Base-by-base conservation (phyloP, 2,113 vertebrate species). In the Daubentonia madagascariensis region DNA sequence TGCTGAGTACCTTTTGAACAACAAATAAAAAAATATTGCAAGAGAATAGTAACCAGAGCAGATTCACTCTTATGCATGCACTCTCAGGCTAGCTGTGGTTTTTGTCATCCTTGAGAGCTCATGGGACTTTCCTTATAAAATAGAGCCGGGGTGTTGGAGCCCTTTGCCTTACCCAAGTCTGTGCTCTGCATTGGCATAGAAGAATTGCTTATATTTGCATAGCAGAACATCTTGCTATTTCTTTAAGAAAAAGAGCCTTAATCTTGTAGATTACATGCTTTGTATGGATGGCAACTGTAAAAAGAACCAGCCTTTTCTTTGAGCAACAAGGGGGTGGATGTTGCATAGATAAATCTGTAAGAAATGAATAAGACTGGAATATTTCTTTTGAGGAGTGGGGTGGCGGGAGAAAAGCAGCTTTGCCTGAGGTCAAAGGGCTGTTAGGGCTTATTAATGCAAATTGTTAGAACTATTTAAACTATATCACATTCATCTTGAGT, bases 381-480 rank as follows among this genome's bases (percentile, higher is more conserved):
- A 76, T 94, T 93, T 54, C 43, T 67, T 89, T 75, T 61, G 22
- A 16, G 3, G 7, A 52, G 3, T 11, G 2, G 30, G 40, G 6
- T 16, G 0, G 16, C 6, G 40, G 78, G 22, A 48, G 75, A 72
- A 83, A 48, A 61, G 32, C 50, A 87, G 37, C 30, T 84, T 75
- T 88, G 63, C 75, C 9, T 35, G 70, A 92, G 84, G 87, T 92
- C 84, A 97, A 2, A 87, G 68, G 83, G 28, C 67, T n/a, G 35
- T 92, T 90, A 80, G 68, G 68, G 61, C 17, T 89, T 76, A 96
- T 45, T 87, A 80, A 84, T 95, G 63, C 67, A 65, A 3, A 40
- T 68, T 85, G 70, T 86, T 85, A 84, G 57, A 91, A 81, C 78
- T 86, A 6, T 59, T 93, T 91, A 85, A 87, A 86, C 43, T 59